phyloP scores from a whole-genome alignment of 2,888 invertebrate genomes.

The Pammene fasciana region DNA sequence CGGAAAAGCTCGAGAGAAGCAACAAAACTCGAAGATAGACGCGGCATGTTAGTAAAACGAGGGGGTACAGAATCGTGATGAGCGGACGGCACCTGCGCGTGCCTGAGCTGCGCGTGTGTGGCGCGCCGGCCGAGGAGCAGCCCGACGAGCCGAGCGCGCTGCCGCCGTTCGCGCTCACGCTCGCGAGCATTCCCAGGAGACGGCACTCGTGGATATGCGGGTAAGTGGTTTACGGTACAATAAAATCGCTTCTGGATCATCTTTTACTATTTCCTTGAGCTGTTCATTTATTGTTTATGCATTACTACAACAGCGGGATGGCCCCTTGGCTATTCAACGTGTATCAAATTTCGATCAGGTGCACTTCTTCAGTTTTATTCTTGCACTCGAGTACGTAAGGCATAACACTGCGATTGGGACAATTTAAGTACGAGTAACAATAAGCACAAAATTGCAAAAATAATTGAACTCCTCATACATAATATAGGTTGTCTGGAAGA shows the following conservation, averaged over 20 bases:
- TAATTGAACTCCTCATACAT: too few relatives aligned
- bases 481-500: too few relatives aligned
- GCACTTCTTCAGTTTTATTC: too few relatives aligned
- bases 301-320: too few relatives aligned
- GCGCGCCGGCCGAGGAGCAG: constrained; percentile 74
- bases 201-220: constrained; percentile 91
- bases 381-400: too few relatives aligned
- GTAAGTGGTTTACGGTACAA: constrained; percentile 81
- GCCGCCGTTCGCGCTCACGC: constrained; percentile 78
- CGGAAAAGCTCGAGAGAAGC: too few relatives aligned
- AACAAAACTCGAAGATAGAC: constrained; percentile 4
- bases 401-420: too few relatives aligned
- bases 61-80: constrained; percentile 76
- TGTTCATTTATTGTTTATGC: too few relatives aligned
- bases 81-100: constrained; percentile 84
- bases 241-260: not conserved
- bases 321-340: too few relatives aligned
- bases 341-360: too few relatives aligned
- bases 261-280: not conserved
- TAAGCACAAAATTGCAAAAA: too few relatives aligned
- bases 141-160: constrained; percentile 73
- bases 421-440: too few relatives aligned
- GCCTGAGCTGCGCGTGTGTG: constrained; percentile 86
- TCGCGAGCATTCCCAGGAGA: constrained; percentile 83
- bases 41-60: constrained; percentile 32